Percentiles rank a stretch among this genome's conserved stretches.
Conservation (phyloP, 30 jellyfish, hydroid and myxozoan genomes). For the Hydractinia echinata region DNA sequence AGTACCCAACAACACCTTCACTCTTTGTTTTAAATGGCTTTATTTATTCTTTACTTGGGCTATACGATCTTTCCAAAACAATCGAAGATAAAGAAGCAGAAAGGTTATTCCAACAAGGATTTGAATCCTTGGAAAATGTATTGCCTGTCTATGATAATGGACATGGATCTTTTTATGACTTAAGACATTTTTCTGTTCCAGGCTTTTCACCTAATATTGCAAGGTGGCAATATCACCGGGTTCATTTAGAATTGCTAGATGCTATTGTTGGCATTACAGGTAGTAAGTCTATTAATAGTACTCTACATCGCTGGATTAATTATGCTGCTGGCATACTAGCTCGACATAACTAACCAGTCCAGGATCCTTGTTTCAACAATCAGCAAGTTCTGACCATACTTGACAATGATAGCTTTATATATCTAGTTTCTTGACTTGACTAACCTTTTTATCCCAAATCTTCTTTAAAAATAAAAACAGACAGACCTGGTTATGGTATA, state of each 20-base stretch:
- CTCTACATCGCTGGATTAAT: constrained; percentile 60
- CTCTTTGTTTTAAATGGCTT: constrained; percentile 79
- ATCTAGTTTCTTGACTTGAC: too few species aligned
- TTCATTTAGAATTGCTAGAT: constrained; percentile 59
- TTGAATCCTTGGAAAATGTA: constrained; percentile 40
- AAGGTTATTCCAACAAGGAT: constrained; percentile 50
- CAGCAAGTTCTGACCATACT: too few species aligned
- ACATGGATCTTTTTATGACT: constrained; percentile 77
- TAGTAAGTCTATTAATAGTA: constrained; percentile 16
- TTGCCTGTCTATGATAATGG: constrained; percentile 84
- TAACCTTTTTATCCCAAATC: too few species aligned
- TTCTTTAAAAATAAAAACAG: too few species aligned
- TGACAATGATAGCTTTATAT: too few species aligned
- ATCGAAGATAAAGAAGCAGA: constrained; percentile 28
- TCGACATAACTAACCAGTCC: constrained; percentile 52
- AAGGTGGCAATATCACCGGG: constrained; percentile 84
- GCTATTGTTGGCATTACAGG: constrained; percentile 34
- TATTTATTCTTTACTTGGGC: constrained; percentile 78
- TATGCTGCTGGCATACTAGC: constrained; percentile 70
- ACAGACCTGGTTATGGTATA: too few species aligned
- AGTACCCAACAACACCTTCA: constrained; percentile 76
- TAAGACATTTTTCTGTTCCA: constrained; percentile 67
- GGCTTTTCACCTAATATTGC: constrained; percentile 83
- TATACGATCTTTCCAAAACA: constrained; percentile 57
- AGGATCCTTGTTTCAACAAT: background rate